phyloP scores from a whole-genome alignment of 2,888 invertebrate genomes.

The Epirrita christyi region DNA sequence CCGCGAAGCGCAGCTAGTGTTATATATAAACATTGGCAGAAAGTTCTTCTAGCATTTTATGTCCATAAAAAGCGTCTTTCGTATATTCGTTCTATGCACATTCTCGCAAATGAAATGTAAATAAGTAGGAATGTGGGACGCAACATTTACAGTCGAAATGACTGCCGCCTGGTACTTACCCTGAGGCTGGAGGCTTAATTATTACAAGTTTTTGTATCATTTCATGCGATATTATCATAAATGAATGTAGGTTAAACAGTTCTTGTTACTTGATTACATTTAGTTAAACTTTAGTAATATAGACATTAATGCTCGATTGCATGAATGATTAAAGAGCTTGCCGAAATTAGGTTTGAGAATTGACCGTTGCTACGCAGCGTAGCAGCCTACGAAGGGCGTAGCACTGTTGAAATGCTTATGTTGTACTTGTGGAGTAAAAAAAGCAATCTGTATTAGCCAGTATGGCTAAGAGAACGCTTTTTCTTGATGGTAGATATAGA shows the following conservation, averaged over 20 bases:
- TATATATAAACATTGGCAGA: background rate
- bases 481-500: no score
- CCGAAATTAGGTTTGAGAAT: background rate
- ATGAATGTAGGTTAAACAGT: constrained; percentile 7
- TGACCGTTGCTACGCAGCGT: constrained; percentile 6
- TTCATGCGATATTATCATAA: constrained; percentile 34
- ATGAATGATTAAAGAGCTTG: background rate
- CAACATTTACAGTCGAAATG: constrained; percentile 42
- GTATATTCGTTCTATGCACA: constrained; percentile 48
- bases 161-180: constrained; percentile 46
- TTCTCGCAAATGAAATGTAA: constrained; percentile 70
- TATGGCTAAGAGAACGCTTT: no score
- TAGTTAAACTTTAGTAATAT: no score
- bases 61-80: constrained; percentile 18
- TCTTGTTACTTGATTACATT: background rate
- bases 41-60: constrained; percentile 19
- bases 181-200: constrained; percentile 41
- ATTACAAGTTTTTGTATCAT: constrained; percentile 56
- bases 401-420: background rate
- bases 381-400: constrained; percentile 4
- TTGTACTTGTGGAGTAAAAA: background rate
- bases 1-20: no score
- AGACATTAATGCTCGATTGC: no score
- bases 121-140: constrained; percentile 59
- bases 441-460: no score